A percentile compares a stretch with the other conserved stretches of the same genome.
Conservation (phyloP, 2,888 invertebrate genomes). For the Parnassius glacialis region DNA sequence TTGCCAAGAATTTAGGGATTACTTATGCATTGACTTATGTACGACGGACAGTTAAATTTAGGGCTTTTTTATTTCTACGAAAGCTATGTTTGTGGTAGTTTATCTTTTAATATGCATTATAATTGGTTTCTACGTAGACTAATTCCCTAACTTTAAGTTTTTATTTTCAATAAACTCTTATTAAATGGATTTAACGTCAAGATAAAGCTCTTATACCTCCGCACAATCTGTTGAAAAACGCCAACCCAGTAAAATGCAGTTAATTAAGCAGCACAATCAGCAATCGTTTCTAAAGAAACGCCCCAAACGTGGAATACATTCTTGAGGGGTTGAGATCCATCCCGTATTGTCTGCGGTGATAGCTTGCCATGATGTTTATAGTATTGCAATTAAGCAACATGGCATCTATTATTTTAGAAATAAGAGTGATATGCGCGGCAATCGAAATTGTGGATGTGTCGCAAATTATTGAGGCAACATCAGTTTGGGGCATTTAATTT, state of each 20-base stretch:
- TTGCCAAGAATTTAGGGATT: too few species aligned
- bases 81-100: too few species aligned
- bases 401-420: conserved; percentile 29
- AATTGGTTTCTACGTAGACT: background rate
- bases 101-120: too few species aligned
- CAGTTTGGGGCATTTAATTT: conserved; percentile 74
- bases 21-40: too few species aligned
- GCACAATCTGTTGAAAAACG: conserved; percentile 20
- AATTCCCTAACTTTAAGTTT: background rate
- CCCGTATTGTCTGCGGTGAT: conserved; percentile 57
- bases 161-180: conserved; percentile 2
- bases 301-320: conserved; percentile 75
- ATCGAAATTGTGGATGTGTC: conserved; percentile 31
- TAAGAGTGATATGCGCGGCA: conserved; percentile 32
- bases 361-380: conserved; percentile 38
- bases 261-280: conserved; percentile 75
- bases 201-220: conserved; percentile 14
- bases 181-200: conserved; percentile 5
- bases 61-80: too few species aligned
- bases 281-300: conserved; percentile 74
- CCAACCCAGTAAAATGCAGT: conserved; percentile 65
- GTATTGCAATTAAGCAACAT: conserved; percentile 29
- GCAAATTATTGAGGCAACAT: conserved; percentile 64
- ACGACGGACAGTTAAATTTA: too few species aligned
- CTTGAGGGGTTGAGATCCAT: conserved; percentile 65